Evolutionary conservation across 2,888 invertebrate genomes (phyloP).

Genomic region (Poecilus cupreus): DNA sequence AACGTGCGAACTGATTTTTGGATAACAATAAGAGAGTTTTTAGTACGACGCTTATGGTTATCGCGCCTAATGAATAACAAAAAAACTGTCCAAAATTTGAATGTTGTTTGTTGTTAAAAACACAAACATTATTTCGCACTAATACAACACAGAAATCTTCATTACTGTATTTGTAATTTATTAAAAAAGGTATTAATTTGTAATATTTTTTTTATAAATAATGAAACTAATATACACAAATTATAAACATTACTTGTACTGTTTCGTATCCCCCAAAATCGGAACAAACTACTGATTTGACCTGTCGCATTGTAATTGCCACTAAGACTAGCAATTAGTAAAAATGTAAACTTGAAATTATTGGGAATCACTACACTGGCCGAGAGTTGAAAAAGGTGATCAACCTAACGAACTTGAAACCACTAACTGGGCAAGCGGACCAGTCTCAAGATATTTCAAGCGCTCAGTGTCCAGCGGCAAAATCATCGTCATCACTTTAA

Average conservation of each 20-base stretch:
- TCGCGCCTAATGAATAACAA: no score
- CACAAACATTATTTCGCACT: neutral
- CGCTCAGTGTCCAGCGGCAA: neutral
- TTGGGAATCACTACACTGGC: neutral
- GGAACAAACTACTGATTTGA: neutral
- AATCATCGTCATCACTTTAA: neutral
- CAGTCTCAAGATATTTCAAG: neutral
- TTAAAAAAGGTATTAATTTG: no score
- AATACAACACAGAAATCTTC: neutral
- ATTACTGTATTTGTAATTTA: no score
- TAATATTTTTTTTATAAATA: no score
- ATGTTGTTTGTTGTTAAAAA: no score
- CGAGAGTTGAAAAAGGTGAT: neutral
- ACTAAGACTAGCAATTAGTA: no score
- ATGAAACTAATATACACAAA: neutral
- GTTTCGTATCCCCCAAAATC: neutral
- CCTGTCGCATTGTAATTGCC: neutral
- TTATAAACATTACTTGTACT: neutral
- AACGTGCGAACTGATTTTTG: no score
- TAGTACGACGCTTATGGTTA: no score
- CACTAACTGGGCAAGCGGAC: neutral
- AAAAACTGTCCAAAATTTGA: neutral
- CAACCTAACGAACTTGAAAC: constrained; percentile 5
- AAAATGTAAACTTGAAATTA: neutral
- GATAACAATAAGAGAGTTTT: no score